phyloP scores from a whole-genome alignment of 53 echinoderm and acorn worm genomes.

The Echinarachnius parma region DNA sequence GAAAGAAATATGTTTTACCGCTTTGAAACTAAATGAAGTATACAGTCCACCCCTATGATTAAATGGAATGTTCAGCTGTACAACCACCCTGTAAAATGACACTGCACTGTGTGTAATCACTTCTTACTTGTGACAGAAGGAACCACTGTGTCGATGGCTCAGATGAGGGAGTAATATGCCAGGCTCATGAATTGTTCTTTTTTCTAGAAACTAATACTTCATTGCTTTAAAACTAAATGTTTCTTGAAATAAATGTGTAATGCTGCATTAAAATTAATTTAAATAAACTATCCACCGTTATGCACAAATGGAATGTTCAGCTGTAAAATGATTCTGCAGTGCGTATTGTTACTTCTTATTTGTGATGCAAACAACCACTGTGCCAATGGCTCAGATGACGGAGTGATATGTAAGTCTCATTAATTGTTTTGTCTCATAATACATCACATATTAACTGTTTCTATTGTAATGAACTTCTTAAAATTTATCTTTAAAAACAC shows the following conservation, averaged over 20 bases:
- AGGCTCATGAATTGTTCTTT: neutral
- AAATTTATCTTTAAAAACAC: too few relatives aligned
- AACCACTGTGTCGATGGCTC: conserved; percentile 26
- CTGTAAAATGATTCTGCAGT: conserved; percentile 16
- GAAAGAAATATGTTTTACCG: too few relatives aligned
- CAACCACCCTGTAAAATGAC: too few relatives aligned
- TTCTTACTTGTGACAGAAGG: conserved; percentile 19
- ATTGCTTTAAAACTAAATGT: too few relatives aligned
- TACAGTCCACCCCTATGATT: conserved; percentile 43
- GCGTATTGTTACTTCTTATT: conserved; percentile 17
- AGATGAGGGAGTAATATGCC: conserved; percentile 23
- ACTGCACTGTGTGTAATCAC: conserved; percentile 15
- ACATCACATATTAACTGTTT: too few relatives aligned
- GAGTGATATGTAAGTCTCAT: conserved; percentile 16
- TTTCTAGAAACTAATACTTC: too few relatives aligned
- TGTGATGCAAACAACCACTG: conserved; percentile 33
- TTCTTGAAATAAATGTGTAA: too few relatives aligned
- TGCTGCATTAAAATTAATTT: too few relatives aligned
- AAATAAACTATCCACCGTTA: conserved; percentile 45
- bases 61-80: conserved; percentile 39
- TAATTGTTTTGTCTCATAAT: too few relatives aligned
- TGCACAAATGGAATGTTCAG: conserved; percentile 43
- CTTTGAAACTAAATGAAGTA: conserved; percentile 68
- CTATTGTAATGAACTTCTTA: too few relatives aligned
- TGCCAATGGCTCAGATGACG: conserved; percentile 24